phyloP scores from a whole-genome alignment of 2,113 vertebrate genomes.

The Cathartes aura region DNA sequence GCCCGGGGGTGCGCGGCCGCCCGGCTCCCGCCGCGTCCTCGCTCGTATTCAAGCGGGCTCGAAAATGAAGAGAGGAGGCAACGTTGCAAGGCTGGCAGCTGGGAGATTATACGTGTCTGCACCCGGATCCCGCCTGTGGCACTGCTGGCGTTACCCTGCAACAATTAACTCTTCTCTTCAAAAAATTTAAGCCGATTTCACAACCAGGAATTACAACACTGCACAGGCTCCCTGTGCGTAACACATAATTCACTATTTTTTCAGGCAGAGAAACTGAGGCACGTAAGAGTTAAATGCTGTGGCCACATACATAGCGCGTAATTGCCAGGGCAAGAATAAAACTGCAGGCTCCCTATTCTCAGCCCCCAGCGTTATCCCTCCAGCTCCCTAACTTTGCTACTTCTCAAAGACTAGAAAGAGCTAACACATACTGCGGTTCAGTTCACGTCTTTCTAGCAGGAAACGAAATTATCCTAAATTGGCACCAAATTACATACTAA shows the following conservation, averaged over 20 bases:
- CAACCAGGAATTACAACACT: neutral
- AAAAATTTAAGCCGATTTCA: neutral
- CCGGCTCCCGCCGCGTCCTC: neutral
- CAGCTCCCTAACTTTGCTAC: neutral
- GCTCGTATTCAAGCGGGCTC: neutral
- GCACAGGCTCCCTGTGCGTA: neutral
- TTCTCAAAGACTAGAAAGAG: neutral
- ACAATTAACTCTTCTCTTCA: neutral
- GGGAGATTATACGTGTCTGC: neutral
- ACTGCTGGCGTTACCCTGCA: neutral
- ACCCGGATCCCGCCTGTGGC: neutral
- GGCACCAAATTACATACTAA: conserved; percentile 7
- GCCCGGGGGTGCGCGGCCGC: neutral
- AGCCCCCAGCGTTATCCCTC: neutral
- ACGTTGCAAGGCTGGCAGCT: neutral
- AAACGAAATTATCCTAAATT: neutral
- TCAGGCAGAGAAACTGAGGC: neutral
- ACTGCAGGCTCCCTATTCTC: neutral
- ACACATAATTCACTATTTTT: neutral
- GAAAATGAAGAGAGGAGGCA: neutral
- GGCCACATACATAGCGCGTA: neutral
- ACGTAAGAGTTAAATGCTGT: neutral
- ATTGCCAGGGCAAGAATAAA: conserved; percentile 23
- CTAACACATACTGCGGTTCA: neutral
- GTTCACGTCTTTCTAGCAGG: neutral